Evolutionary conservation across 2,797 vertebrate genomes (phyloP).

Genomic region (Phalloptychus januarius): DNA sequence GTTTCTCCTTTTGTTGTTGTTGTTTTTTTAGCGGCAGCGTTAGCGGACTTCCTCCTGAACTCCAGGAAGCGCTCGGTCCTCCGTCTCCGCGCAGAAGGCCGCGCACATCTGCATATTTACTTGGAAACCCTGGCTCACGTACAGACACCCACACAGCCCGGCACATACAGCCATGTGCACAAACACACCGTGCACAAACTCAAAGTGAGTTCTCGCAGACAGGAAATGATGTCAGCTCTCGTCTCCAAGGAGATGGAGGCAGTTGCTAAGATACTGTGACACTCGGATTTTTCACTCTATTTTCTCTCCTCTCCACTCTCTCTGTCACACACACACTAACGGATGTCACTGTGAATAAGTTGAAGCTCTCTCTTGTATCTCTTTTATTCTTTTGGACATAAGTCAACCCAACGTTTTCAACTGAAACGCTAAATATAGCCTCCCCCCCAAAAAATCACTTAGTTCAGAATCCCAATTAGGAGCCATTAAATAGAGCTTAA

Average conservation of each 20-base stretch:
- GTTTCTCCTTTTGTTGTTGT: neutral
- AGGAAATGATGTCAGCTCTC: constrained; percentile 83
- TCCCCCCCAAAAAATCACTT: constrained; percentile 37
- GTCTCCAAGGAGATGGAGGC: constrained; percentile 86
- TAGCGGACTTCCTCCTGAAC: constrained; percentile 4
- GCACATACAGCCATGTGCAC: constrained; percentile 38
- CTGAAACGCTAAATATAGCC: constrained; percentile 63
- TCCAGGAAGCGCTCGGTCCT: constrained; percentile 1
- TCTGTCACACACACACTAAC: constrained; percentile 41
- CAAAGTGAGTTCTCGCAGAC: constrained; percentile 80
- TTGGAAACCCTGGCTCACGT: constrained; percentile 20
- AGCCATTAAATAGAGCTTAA: constrained; percentile 44
- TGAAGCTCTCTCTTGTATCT: constrained; percentile 66
- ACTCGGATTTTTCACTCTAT: constrained; percentile 78
- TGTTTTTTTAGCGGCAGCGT: neutral
- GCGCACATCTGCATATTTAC: constrained; percentile 51
- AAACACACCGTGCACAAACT: constrained; percentile 72
- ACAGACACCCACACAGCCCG: constrained; percentile 25
- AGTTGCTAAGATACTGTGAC: constrained; percentile 88
- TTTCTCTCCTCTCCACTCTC: constrained; percentile 63
- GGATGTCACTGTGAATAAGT: constrained; percentile 74
- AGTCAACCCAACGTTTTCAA: constrained; percentile 58
- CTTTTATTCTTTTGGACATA: constrained; percentile 68
- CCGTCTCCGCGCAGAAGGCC: constrained; percentile 34
- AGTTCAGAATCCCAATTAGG: constrained; percentile 52